Conservation (phyloP, 2,888 invertebrate genomes). For the Caenorhabditis angaria region DNA sequence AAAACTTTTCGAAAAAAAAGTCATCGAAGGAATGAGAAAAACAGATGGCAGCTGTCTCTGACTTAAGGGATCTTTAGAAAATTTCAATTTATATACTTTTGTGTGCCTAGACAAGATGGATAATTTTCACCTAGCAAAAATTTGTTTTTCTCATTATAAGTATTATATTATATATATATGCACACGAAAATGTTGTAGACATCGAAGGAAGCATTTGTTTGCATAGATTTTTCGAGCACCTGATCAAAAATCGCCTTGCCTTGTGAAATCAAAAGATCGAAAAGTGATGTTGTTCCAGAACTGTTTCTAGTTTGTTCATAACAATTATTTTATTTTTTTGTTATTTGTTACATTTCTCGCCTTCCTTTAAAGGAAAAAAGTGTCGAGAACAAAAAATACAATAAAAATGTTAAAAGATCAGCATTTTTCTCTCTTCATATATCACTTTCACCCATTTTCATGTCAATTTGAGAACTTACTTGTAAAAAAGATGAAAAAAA, state of each 20-base stretch:
- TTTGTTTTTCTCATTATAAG: neutral
- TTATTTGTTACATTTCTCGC: neutral
- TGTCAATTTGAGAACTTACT: neutral
- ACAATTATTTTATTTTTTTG: neutral
- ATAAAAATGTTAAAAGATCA: neutral
- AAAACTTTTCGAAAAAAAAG: no score
- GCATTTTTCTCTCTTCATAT: neutral
- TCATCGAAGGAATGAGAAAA: no score
- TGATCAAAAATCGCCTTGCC: neutral
- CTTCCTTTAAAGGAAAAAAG: no score
- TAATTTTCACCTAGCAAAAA: no score
- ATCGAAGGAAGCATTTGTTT: neutral
- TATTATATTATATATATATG: neutral
- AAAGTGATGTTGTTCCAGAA: neutral
- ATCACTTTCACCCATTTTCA: neutral
- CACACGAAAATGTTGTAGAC: neutral
- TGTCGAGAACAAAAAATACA: neutral
- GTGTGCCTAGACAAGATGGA: neutral
- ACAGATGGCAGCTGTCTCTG: slow-evolving; percentile 2
- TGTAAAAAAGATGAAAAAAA: neutral
- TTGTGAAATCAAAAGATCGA: neutral
- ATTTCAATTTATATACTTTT: neutral
- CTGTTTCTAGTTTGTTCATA: neutral
- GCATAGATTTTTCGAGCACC: neutral
- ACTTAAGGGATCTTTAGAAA: neutral